These are phyloP conservation scores for Eurypyga helias DNA, from an alignment of 2,113 vertebrate species.

Conservation along the genomic window DNA sequence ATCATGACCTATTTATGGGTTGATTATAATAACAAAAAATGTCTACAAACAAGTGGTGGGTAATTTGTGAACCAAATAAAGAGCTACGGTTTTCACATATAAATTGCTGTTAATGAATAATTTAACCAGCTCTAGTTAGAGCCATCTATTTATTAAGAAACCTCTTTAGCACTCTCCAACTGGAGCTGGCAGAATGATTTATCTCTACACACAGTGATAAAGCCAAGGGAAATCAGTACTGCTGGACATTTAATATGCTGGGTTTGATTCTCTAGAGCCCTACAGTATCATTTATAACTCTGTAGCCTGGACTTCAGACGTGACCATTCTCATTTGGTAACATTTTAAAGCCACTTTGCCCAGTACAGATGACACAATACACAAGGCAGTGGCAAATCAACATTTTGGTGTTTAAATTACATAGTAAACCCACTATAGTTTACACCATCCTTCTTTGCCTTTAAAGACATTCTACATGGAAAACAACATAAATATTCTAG, in stretches of 20 bases:
- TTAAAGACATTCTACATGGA: not conserved
- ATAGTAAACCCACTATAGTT: not conserved
- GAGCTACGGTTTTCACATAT: not conserved
- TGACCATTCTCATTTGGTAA: not conserved
- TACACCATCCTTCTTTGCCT: not conserved
- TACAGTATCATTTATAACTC: not conserved
- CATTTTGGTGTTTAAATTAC: not conserved
- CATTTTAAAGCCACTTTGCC: not conserved
- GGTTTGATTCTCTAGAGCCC: not conserved
- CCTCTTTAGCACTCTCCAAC: not conserved
- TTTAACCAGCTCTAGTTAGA: conserved; percentile 9
- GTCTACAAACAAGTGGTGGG: not conserved
- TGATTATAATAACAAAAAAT: conserved; percentile 24
- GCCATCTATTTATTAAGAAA: not conserved
- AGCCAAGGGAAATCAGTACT: conserved; percentile 22
- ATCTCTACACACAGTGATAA: not conserved
- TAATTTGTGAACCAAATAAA: conserved; percentile 43
- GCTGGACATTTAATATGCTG: not conserved
- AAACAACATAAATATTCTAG: not conserved
- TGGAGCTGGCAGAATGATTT: not conserved
- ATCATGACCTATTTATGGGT: not conserved
- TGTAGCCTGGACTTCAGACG: not conserved
- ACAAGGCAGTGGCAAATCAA: not conserved
- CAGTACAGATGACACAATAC: not conserved
- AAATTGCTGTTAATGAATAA: conserved; percentile 34